phyloP scores from a whole-genome alignment of 2,888 invertebrate genomes.

The Vanessa cardui region DNA sequence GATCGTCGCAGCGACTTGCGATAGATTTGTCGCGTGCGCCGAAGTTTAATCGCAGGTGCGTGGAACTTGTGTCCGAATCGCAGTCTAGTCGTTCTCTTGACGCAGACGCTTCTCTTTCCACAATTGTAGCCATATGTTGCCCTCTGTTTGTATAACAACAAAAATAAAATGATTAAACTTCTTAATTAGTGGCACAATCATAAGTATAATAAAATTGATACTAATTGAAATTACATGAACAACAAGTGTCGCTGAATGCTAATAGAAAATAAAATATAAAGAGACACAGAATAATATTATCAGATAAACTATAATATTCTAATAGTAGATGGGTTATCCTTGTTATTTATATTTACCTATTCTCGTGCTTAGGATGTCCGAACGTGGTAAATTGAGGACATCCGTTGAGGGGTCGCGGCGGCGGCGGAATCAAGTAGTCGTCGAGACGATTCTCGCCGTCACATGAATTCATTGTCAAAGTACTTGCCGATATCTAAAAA shows the following conservation, averaged over 20 bases:
- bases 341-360: constrained; percentile 51
- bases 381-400: constrained; percentile 76
- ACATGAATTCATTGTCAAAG: constrained; percentile 75
- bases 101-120: constrained; percentile 69
- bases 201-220: no score
- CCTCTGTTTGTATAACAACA: constrained; percentile 47
- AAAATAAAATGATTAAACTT: neutral
- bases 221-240: no score
- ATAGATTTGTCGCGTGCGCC: constrained; percentile 54
- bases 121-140: constrained; percentile 78
- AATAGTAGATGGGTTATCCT: neutral
- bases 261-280: no score
- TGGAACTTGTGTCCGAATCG: constrained; percentile 57
- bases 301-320: no score
- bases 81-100: constrained; percentile 68
- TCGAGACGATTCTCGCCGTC: constrained; percentile 76
- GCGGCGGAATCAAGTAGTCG: constrained; percentile 85
- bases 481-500: constrained; percentile 70
- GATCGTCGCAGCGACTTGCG: constrained; percentile 58
- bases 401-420: constrained; percentile 81
- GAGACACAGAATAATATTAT: no score
- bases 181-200: no score
- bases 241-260: no score
- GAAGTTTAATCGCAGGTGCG: constrained; percentile 71
- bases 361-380: constrained; percentile 74